phyloP scores from a whole-genome alignment of 2,797 vertebrate species.

The Lateolabrax maculatus region DNA sequence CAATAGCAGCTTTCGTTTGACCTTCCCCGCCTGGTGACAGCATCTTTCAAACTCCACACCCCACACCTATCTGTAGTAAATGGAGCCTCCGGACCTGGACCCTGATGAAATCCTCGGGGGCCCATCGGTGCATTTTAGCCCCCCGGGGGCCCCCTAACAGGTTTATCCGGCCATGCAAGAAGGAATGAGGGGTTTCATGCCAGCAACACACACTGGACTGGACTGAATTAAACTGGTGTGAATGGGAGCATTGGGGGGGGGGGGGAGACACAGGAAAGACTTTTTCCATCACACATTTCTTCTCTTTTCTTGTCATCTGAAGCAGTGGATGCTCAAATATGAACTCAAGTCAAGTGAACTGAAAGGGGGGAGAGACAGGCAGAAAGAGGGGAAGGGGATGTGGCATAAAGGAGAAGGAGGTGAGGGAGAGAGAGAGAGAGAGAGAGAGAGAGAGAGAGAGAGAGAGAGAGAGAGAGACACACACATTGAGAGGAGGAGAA shows the following conservation, averaged over 20 bases:
- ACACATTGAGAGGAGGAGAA: constrained; percentile 35
- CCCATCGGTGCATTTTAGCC: not conserved
- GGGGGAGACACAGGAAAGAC: constrained; percentile 35
- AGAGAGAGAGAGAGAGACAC: not conserved
- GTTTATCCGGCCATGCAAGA: constrained; percentile 7
- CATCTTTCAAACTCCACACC: not conserved
- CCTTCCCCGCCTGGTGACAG: not conserved
- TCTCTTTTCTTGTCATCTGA: constrained; percentile 28
- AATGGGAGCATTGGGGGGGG: constrained; percentile 30
- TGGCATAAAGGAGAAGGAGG: not conserved
- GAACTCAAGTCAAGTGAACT: constrained; percentile 35
- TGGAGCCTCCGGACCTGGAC: too few species aligned
- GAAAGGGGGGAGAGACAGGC: constrained; percentile 8
- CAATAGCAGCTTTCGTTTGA: not conserved
- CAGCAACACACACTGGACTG: constrained; percentile 20
- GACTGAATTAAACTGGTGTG: constrained; percentile 30
- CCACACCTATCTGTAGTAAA: too few species aligned
- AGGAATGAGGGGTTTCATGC: constrained; percentile 13
- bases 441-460: not conserved
- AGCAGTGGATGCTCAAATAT: constrained; percentile 32
- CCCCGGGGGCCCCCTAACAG: not conserved
- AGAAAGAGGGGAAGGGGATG: constrained; percentile 19
- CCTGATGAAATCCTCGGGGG: not conserved
- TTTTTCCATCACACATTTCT: constrained; percentile 38
- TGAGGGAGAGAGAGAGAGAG: not conserved